Evolutionary conservation across 1,140 invertebrate species (phyloP).

Genomic region (Epicauta chinensis): DNA sequence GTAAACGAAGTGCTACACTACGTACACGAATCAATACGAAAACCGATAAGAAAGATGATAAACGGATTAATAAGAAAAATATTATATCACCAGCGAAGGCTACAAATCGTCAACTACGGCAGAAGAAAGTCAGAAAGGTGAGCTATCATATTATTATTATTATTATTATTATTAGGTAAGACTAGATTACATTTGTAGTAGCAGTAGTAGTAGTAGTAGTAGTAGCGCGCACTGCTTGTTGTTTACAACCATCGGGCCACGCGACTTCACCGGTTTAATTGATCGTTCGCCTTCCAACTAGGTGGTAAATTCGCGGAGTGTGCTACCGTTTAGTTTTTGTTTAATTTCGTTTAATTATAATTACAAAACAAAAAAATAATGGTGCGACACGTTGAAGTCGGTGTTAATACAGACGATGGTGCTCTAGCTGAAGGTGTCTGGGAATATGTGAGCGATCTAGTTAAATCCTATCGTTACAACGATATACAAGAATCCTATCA

Average conservation of each 20-base stretch:
- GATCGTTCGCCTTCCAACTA: no score
- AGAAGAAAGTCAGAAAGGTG: conserved; percentile 26
- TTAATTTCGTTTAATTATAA: no score
- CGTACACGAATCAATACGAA: conserved; percentile 14
- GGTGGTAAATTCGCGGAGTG: no score
- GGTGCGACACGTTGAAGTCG: conserved; percentile 38
- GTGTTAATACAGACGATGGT: conserved; percentile 26
- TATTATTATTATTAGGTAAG: no score
- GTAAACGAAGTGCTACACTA: conserved; percentile 1
- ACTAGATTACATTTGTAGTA: no score
- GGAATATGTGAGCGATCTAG: conserved; percentile 45
- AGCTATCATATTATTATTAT: no score
- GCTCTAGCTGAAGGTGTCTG: conserved; percentile 40
- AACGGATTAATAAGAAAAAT: conserved; percentile 21
- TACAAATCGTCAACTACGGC: conserved; percentile 14
- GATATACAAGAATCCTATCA: conserved; percentile 14
- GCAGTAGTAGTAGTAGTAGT: no score
- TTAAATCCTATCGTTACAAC: conserved; percentile 40
- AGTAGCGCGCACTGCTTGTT: no score
- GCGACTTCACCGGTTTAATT: no score
- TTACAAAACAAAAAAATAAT: conserved; percentile 22
- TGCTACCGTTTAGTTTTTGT: no score
- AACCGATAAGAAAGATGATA: conserved; percentile 17
- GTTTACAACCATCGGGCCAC: no score
- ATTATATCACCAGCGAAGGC: not conserved